Percentiles rank a stretch among this genome's conserved stretches.
phyloP scores from a whole-genome alignment of 1,140 invertebrate species.

The Glossosoma conforme region DNA sequence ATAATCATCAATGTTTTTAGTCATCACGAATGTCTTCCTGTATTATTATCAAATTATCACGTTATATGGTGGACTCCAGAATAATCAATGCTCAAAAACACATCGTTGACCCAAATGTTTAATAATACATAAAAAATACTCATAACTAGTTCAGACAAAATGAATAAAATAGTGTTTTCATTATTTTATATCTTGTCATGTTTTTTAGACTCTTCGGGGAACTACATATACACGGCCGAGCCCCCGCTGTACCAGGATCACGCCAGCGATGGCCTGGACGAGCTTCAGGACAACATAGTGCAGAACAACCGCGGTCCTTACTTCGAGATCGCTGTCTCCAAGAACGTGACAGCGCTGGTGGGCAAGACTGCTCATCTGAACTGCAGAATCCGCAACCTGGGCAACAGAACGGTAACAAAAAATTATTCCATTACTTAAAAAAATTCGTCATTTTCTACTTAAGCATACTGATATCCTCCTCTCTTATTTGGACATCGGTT shows the following conservation, averaged over 20 bases:
- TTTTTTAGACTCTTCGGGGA: conserved; percentile 26
- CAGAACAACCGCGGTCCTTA: conserved; percentile 55
- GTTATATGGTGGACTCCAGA: too few species aligned
- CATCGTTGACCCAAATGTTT: too few species aligned
- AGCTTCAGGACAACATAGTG: conserved; percentile 25
- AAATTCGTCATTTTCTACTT: neutral
- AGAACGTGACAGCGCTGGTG: conserved; percentile 74
- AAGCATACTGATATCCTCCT: too few species aligned
- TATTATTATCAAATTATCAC: too few species aligned
- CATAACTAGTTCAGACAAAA: too few species aligned
- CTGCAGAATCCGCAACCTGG: conserved; percentile 73
- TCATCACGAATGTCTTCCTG: too few species aligned
- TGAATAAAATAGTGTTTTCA: too few species aligned
- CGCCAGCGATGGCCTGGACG: conserved; percentile 15
- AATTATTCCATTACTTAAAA: conserved; percentile 36
- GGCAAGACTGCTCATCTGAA: conserved; percentile 74
- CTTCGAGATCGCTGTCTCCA: conserved; percentile 67
- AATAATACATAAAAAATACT: too few species aligned
- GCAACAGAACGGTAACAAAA: conserved; percentile 75
- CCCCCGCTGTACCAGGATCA: conserved; percentile 22
- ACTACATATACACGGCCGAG: conserved; percentile 25
- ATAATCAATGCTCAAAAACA: too few species aligned
- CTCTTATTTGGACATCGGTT: too few species aligned
- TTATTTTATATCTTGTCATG: too few species aligned
- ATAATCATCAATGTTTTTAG: too few species aligned